Evolutionary conservation across 2,888 invertebrate genomes (phyloP), one percentile per base, ranked within the genome.

Genomic region (Phaonia tiefii): DNA sequence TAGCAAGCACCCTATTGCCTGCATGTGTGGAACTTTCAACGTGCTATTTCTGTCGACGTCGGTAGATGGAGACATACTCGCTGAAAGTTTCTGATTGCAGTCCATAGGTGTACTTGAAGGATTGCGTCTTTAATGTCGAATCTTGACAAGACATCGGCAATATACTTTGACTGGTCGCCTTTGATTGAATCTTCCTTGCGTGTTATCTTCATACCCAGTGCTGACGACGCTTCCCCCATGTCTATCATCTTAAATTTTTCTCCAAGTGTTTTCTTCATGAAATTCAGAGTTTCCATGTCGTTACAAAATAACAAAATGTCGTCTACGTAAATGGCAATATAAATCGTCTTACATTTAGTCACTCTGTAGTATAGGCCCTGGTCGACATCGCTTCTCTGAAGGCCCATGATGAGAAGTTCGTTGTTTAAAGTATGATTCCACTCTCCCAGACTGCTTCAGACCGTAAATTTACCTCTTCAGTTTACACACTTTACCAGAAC

Each of bases 141-240:
- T 7, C 79, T 70, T 17, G 60, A n/a, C n/a, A n/a, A n/a, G n/a
- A n/a, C n/a, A n/a, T n/a, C n/a, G n/a, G n/a, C n/a, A n/a, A n/a
- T n/a, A 66, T 85, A 84, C 56, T 81, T 74, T 8, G 80, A 58
- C 25, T 85, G 83, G 65, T 84, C 82, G 15, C 83, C 75, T 54
- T 75, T 65, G 2, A 83, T 79, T 37, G 58, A 70, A 20, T 17
- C 13, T 20, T 42, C 39, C 20, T 69, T n/a, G n/a, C n/a, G n/a
- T 8, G 78, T 44, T 39, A 71, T 76, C 39, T 79, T 66, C 22
- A 84, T 80, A 8, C 84, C 83, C 46, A 84, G 71, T 10, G 82
- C 67, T 25, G 82, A 83, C 15, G 72, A 80, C 7, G 75, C 83
- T 39, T 82, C 58, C 0, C 79, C 84, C 44, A 84, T n/a, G n/a